Conservation (phyloP, 2,888 invertebrate genomes). For the Tetranychus piercei region DNA sequence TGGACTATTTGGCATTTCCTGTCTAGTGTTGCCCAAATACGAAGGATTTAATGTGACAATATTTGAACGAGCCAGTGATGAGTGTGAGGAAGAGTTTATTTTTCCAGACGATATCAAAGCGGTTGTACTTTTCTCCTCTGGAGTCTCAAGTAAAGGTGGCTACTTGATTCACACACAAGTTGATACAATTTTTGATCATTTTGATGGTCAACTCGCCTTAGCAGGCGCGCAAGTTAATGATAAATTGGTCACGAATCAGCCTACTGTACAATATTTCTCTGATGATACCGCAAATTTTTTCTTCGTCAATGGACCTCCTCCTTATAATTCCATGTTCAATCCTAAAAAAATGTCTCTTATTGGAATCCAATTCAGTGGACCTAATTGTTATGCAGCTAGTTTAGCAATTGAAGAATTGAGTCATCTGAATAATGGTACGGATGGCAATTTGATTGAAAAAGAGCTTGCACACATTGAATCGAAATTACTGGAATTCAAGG, state of each 20-base stretch:
- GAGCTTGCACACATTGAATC: background rate
- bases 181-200: background rate
- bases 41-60: background rate
- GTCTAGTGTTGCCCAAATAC: slow-evolving; percentile 4
- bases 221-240: slow-evolving; percentile 11
- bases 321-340: slow-evolving; percentile 12
- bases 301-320: slow-evolving; percentile 10
- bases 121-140: slow-evolving; percentile 10
- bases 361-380: slow-evolving; percentile 4
- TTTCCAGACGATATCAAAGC: background rate
- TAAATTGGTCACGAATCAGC: background rate
- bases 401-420: background rate
- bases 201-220: slow-evolving; percentile 5
- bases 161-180: background rate
- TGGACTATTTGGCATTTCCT: slow-evolving; percentile 8
- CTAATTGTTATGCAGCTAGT: background rate
- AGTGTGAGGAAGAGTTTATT: background rate
- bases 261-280: background rate
- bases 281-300: slow-evolving; percentile 11
- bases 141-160: background rate
- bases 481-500: background rate
- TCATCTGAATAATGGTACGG: background rate
- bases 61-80: background rate
- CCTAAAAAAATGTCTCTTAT: slow-evolving; percentile 11
- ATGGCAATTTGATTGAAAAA: background rate